Evolutionary conservation across 2,113 vertebrate genomes (phyloP), one percentile per base, ranked within the genome.

Genomic region (Jacana jacana): DNA sequence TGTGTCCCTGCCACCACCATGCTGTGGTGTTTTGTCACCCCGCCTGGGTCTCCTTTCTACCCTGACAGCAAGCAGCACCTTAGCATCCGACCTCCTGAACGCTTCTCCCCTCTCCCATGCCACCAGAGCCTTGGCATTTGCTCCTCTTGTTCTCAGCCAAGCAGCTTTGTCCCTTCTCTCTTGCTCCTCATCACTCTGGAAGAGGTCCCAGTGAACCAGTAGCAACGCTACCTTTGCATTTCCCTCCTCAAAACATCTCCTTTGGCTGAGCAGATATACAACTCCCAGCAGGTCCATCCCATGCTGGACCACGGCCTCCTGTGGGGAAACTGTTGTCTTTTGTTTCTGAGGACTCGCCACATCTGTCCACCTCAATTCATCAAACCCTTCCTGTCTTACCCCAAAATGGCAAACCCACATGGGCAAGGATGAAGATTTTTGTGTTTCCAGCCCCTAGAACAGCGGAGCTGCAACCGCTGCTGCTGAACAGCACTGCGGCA

Each of bases 1-100:
- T 11, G 48, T 24, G 24, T 51, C 49, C 49, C 49, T 64, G 30
- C 35, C 39, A 68, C 37, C 15, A 14, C 1, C 19, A 9, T 23
- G 9, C 42, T 4, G 1, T 15, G 37, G 7, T 7, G 9, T 35
- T 39, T 35, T 2, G 0, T 8, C 30, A 17, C 44, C 49, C 20
- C 4, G 28, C 24, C 27, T 13, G 13, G 7, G 9, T 18, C 20
- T 16, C 25, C 10, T 23, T 63, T 69, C 63, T 44, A 39, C 31
- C 6, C 1, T 4, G 35, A 28, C 23, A 33, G 33, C 16, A 20
- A 51, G 23, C 31, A 44, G 42, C 37, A 63, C 40, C 27, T n/a
- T 52, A 13, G 30, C 8, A 11, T 39, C n/a, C 1, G 2, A 27
- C 35, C 40, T 20, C 33, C 81, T 46, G 11, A 64, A 31, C 12